phyloP scores from a whole-genome alignment of 1,140 invertebrate species.

The Campodea augens region DNA sequence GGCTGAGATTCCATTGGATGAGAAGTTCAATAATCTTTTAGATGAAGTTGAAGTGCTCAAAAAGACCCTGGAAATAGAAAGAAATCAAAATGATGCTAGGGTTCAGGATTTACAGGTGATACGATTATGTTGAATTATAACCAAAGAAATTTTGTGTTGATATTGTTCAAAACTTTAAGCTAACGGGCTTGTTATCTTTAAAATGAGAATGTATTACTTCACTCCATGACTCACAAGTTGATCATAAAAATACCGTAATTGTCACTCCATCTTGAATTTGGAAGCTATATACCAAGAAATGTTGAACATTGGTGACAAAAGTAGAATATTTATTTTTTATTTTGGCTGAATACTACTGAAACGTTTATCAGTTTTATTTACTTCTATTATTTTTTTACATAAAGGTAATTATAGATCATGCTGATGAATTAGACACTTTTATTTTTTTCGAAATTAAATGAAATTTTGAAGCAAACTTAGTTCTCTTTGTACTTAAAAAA shows the following conservation, averaged over 20 bases:
- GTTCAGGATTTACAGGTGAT: conserved; percentile 30
- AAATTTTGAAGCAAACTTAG: no score
- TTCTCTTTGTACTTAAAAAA: no score
- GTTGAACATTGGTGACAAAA: no score
- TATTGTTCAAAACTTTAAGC: conserved; percentile 7
- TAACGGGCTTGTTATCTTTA: not conserved
- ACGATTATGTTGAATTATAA: not conserved
- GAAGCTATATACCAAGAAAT: not conserved
- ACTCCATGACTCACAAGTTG: not conserved
- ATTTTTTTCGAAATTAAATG: no score
- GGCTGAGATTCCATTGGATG: conserved; percentile 34
- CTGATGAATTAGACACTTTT: no score
- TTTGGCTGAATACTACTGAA: no score
- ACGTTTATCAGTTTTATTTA: no score
- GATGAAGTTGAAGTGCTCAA: conserved; percentile 40
- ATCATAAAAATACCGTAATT: not conserved
- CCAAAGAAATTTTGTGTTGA: conserved; percentile 2
- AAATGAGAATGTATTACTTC: not conserved
- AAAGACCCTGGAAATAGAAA: conserved; percentile 36
- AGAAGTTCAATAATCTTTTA: conserved; percentile 30
- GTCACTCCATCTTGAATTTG: not conserved
- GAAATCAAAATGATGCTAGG: conserved; percentile 29
- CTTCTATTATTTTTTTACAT: no score
- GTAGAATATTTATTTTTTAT: no score
- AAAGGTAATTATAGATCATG: no score